Base-by-base conservation (phyloP, 2,888 invertebrate genomes). In the Thecocarcelia acutangulata region DNA sequence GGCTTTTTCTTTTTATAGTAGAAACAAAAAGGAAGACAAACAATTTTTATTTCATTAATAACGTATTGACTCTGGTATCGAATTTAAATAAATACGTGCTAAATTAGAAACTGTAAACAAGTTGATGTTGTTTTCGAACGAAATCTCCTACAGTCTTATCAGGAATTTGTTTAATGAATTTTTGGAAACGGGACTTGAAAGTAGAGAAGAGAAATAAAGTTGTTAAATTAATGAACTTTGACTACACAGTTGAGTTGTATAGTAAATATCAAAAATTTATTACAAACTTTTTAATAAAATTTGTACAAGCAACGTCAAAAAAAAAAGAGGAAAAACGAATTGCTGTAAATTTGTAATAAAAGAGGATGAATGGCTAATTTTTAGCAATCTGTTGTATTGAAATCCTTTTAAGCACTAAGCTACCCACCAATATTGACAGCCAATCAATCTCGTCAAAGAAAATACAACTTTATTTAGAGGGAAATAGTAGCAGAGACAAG, bases 41-140 rank as follows among this genome's bases (percentile, higher is more conserved):
- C 61, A 52, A 54, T 69, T 73, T 81, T 56, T 44, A 24, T 74
- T 50, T 80, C 50, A 21, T 64, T 68, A 40, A 59, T 64, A 73
- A 81, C 50, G 50, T 78, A 58, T 78, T 78, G 64, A 70, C 28
- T 78, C 58, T 64, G 17, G 17, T 74, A 74, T 64, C 64, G 50
- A 56, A 77, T 77, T 46, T 46, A 50, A 56, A 81, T 48, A 76
- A 69, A 64, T 52, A 82, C 59, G 74, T 82, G 78, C 75, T 70
- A 70, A 66, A 46, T 73, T 33, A 46, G 40, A 58, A 64, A 59
- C 64, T 24, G 48, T 33, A 56, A 58, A 28, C 28, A 56, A 50
- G 19, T 54, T 66, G 40, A 28, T 50, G 48, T 46, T 70, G 24
- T 54, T 54, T 68, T 9, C 21, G 46, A n/a, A 50, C 15, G 52